These are phyloP conservation scores for Caradrina kadenii DNA, from an alignment of 2,888 invertebrate species.

Conservation along the genomic window DNA sequence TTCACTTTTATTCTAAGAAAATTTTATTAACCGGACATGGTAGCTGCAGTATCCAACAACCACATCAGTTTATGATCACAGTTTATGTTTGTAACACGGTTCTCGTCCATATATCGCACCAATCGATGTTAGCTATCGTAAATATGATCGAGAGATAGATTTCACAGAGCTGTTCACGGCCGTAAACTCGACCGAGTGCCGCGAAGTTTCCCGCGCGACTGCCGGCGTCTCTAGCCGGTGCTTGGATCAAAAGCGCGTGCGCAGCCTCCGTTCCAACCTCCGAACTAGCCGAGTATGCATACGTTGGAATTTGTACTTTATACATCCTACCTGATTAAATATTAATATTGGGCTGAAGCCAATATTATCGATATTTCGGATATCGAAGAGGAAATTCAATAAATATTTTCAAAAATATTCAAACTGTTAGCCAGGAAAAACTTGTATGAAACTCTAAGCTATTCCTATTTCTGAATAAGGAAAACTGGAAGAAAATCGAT, in stretches of 20 bases:
- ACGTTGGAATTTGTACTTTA: conserved; percentile 63
- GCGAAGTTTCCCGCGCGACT: conserved; percentile 87
- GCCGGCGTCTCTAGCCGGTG: conserved; percentile 74
- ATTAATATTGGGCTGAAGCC: conserved; percentile 57
- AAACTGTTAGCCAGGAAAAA: conserved; percentile 16
- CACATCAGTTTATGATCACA: conserved; percentile 75
- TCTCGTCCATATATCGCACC: conserved; percentile 67
- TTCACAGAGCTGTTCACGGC: conserved; percentile 66
- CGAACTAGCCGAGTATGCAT: conserved; percentile 67
- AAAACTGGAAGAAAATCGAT: conserved; percentile 73
- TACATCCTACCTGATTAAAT: conserved; percentile 57
- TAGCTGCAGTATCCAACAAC: conserved; percentile 61
- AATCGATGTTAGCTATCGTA: conserved; percentile 80
- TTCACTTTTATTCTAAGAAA: conserved; percentile 72
- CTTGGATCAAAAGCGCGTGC: conserved; percentile 78
- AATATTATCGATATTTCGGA: conserved; percentile 49
- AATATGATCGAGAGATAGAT: conserved; percentile 81
- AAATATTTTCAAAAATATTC: conserved; percentile 21
- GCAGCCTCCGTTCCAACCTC: conserved; percentile 80
- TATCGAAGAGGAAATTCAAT: conserved; percentile 19
- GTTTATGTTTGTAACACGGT: conserved; percentile 71
- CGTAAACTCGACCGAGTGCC: conserved; percentile 75
- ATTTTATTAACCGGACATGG: conserved; percentile 76
- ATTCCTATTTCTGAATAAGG: conserved; percentile 35
- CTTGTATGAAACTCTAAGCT: conserved; percentile 2